Percentiles rank a stretch among this genome's conserved stretches.
phyloP scores from a whole-genome alignment of 2,888 invertebrate species.

The Proisotoma minuta region DNA sequence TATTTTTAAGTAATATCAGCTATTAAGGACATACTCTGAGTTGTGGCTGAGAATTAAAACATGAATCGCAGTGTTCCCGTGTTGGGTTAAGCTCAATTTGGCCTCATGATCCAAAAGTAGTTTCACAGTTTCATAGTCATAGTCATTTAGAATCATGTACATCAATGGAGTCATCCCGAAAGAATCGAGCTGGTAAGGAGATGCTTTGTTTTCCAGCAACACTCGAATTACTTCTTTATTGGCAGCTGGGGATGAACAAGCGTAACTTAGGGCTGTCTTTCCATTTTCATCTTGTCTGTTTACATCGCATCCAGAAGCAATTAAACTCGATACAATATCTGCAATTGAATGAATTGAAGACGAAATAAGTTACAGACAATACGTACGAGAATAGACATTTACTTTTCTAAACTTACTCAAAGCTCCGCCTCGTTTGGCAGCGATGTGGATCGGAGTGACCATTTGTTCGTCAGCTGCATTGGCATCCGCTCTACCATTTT shows the following conservation, averaged over 20 bases:
- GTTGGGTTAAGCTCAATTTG: conserved; percentile 28
- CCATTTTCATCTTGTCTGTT: conserved; percentile 37
- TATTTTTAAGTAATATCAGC: conserved; percentile 9
- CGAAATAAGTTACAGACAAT: neutral
- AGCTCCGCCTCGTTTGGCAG: conserved; percentile 32
- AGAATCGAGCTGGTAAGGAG: conserved; percentile 35
- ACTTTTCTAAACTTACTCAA: conserved; percentile 21
- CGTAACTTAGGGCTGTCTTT: conserved; percentile 37
- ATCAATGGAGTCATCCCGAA: conserved; percentile 39
- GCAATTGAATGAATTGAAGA: neutral
- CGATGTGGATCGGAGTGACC: conserved; percentile 40
- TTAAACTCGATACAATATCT: conserved; percentile 25
- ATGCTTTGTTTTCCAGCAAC: conserved; percentile 39
- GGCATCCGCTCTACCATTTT: conserved; percentile 40
- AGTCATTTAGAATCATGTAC: conserved; percentile 32
- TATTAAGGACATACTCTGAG: conserved; percentile 25
- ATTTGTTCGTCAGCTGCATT: conserved; percentile 40
- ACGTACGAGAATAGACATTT: neutral
- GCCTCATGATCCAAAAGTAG: conserved; percentile 34
- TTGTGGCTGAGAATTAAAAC: conserved; percentile 39
- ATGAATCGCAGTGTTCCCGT: conserved; percentile 41
- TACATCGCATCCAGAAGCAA: conserved; percentile 40
- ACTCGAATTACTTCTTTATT: conserved; percentile 34
- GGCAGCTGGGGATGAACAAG: conserved; percentile 31
- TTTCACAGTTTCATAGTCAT: conserved; percentile 34